Evolutionary conservation across 1,140 invertebrate species (phyloP), one percentile per base, ranked within the genome.

Genomic region (Chironomus striatipennis): DNA sequence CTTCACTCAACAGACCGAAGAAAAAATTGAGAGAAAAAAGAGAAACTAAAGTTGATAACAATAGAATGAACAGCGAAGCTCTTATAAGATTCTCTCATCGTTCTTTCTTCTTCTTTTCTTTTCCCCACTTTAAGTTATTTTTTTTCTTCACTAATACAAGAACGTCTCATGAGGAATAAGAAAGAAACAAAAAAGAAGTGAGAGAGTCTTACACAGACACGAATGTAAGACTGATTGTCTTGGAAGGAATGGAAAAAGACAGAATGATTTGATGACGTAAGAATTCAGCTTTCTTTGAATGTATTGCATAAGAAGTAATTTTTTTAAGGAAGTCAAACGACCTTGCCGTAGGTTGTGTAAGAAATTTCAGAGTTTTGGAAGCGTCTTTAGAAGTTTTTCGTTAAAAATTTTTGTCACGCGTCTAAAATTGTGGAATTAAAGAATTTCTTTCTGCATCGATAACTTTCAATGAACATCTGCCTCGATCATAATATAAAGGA

Each of bases 271-370:
- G 47, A 57, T 57, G 47, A 57, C 47, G 47, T n/a, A 57, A 57
- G 24, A 34, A 34, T 5, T 34, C 5, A 2, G 24, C 24, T 15
- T 12, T 57, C n/a, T 57, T n/a, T n/a, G 47, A 57, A 5, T 57
- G 47, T 57, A 57, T 70, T 70, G 47, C n/a, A n/a, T 57, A 70
- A 70, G 65, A 70, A 34, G 5, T 34, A 34, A 34, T 34, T 34
- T 34, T n/a, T 34, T 57, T 57, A 18, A 70, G 65, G 65, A 70
- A 70, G 20, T 21, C n/a, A 70, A 21, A 70, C 65, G 65, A 70
- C 65, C 65, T 70, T 70, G 65, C 65, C 17, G 18, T 8, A 67
- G 7, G 64, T 57, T 57, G 47, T 1, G 47, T 10, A 12, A n/a
- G 65, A 70, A 70, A 20, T 70, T 18, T 8, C 65, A 70, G 65